phyloP scores from a whole-genome alignment of 2,888 invertebrate species.

The Coremacera marginata region DNA sequence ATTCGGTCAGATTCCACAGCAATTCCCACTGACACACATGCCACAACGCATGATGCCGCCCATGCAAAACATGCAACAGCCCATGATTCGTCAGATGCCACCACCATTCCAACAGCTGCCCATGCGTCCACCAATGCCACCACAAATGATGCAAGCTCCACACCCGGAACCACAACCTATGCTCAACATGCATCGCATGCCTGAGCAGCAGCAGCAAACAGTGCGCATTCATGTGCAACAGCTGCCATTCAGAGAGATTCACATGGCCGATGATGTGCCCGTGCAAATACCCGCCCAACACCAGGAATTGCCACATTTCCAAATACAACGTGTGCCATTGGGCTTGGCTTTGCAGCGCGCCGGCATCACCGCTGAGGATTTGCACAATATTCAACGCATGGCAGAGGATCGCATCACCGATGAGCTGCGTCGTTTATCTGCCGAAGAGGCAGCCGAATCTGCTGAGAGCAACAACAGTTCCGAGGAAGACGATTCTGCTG shows the following conservation, averaged over 20 bases:
- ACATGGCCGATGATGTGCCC: constrained; percentile 66
- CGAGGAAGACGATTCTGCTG: constrained; percentile 52
- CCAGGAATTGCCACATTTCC: constrained; percentile 60
- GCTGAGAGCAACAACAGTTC: constrained; percentile 57
- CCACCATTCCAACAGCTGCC: constrained; percentile 68
- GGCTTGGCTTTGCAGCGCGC: constrained; percentile 67
- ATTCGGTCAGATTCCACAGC: constrained; percentile 71
- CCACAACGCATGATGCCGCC: constrained; percentile 66
- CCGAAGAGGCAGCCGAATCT: constrained; percentile 61
- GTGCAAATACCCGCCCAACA: constrained; percentile 61
- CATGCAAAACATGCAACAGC: constrained; percentile 53
- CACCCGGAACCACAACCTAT: constrained; percentile 66
- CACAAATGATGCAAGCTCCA: constrained; percentile 70
- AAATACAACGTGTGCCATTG: constrained; percentile 68
- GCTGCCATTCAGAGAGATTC: constrained; percentile 69
- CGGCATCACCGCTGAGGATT: constrained; percentile 68
- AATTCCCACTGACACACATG: constrained; percentile 72
- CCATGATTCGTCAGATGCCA: constrained; percentile 64
- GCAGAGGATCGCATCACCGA: constrained; percentile 68
- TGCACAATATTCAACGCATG: constrained; percentile 68
- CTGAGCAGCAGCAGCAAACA: constrained; percentile 56
- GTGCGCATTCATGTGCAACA: constrained; percentile 70
- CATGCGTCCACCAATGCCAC: constrained; percentile 68
- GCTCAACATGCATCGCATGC: constrained; percentile 37
- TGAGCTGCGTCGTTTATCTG: constrained; percentile 65